Base-by-base conservation (phyloP, 2,113 vertebrate species). In the Orientallactaga bullata region DNA sequence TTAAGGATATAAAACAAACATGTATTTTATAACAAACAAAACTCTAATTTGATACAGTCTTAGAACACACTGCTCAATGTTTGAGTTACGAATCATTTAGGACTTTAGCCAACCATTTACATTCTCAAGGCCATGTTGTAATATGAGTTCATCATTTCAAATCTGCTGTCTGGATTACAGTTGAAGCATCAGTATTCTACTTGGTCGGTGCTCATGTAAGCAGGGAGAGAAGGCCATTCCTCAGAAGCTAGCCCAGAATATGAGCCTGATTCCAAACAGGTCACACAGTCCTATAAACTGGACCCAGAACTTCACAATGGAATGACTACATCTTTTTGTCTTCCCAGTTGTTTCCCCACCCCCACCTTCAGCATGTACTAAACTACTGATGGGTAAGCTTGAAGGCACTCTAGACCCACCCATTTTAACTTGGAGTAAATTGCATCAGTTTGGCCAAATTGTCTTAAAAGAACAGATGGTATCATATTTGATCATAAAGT, bases 401-500 rank as follows among this genome's bases (percentile, higher is more conserved):
- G 72, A 97, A 92, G 90, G 68, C 81, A 96, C 87, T 96, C 96
- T 96, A 96, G 90, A 96, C 93, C 95, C 90, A 87, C 85, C 96
- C 89, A 73, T 96, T 97, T 97, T 96, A 97, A 86, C 0, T 24
- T 97, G 78, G 94, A 95, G 91, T 96, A 97, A 97, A 96, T 97
- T 97, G 95, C 91, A 97, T 97, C 94, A 87, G 94, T 96, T 97
- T 91, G 96, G 94, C 94, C 95, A 97, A 96, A 96, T 97, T 98
- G 97, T 98, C 95, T 97, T 94, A 51, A 68, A 78, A 89, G 97
- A 97, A 97, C 95, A 97, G 93, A 97, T 97, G 95, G 94, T 97
- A 96, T 97, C 96, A 97, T 97, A 97, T 97, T 97, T 98, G 96
- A 97, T 98, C 97, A 97, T 95, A 96, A 98, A 97, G 96, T 97